These are phyloP conservation scores for Phylloscopus trochilus DNA, from an alignment of 2,113 vertebrate genomes.

Conservation along the genomic window DNA sequence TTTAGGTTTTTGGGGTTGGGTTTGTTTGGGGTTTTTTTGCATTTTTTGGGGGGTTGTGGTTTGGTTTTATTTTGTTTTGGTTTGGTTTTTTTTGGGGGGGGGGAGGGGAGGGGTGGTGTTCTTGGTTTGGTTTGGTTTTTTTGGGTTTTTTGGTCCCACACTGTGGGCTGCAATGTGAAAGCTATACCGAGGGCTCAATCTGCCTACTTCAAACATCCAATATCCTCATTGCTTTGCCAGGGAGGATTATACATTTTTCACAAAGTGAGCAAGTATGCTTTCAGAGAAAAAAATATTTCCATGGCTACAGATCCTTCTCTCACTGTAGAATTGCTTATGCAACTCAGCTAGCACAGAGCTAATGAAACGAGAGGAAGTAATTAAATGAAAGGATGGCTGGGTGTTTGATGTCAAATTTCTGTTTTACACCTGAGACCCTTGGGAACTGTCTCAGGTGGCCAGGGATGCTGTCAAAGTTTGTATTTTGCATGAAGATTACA, in stretches of 20 bases:
- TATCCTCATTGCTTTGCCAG: not conserved
- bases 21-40: too few relatives aligned
- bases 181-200: not conserved
- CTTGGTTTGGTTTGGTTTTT: not conserved
- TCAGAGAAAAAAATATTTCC: conserved; percentile 44
- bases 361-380: conserved; percentile 46
- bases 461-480: not conserved
- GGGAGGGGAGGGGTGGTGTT: too few relatives aligned
- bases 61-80: not conserved
- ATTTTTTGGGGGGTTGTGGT: too few relatives aligned
- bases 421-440: not conserved
- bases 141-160: not conserved
- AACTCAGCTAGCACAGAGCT: not conserved
- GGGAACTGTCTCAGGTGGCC: not conserved
- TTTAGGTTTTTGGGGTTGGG: not conserved
- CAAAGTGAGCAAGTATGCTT: conserved; percentile 23
- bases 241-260: conserved; percentile 38
- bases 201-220: conserved; percentile 4
- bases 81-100: too few relatives aligned
- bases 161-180: not conserved
- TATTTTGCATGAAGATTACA: not conserved
- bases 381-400: conserved; percentile 26
- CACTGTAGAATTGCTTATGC: not conserved
- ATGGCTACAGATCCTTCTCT: conserved; percentile 53
- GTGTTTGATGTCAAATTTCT: conserved; percentile 33